Percentiles rank a stretch among this genome's conserved stretches.
phyloP scores from a whole-genome alignment of 2,113 vertebrate genomes.

The Urocolius indicus region DNA sequence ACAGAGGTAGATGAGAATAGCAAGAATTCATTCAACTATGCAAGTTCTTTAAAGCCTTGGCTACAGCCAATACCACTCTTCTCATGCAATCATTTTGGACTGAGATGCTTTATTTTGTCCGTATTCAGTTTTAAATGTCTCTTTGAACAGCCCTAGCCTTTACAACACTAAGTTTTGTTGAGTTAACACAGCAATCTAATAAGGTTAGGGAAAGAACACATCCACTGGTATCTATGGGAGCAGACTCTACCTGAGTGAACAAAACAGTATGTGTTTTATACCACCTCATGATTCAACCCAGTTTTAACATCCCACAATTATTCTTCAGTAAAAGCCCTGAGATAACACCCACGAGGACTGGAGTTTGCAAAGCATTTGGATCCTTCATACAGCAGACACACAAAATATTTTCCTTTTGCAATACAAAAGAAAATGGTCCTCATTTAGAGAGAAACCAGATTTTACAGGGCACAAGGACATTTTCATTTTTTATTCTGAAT shows the following conservation, averaged over 20 bases:
- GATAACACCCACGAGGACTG: neutral
- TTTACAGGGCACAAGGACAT: fast-evolving
- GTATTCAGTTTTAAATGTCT: neutral
- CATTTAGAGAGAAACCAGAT: neutral
- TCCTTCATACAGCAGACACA: neutral
- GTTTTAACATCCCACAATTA: neutral
- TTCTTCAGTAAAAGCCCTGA: neutral
- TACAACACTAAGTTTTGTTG: neutral
- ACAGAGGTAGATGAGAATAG: fast-evolving
- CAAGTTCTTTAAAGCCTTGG: no score
- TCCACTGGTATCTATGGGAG: neutral
- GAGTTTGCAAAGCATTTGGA: neutral
- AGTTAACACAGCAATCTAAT: neutral
- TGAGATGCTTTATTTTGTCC: neutral
- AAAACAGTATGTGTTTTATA: neutral
- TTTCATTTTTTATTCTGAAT: neutral
- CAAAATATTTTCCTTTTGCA: neutral
- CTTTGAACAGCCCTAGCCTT: neutral
- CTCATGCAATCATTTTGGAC: neutral
- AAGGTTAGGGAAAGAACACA: neutral
- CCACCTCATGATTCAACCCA: neutral
- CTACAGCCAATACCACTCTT: neutral
- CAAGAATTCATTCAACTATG: neutral
- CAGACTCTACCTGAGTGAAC: neutral
- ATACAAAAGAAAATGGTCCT: neutral